Evolutionary conservation across 2,888 invertebrate genomes (phyloP), one percentile per base, ranked within the genome.

Genomic region (Cylloceria caligata): DNA sequence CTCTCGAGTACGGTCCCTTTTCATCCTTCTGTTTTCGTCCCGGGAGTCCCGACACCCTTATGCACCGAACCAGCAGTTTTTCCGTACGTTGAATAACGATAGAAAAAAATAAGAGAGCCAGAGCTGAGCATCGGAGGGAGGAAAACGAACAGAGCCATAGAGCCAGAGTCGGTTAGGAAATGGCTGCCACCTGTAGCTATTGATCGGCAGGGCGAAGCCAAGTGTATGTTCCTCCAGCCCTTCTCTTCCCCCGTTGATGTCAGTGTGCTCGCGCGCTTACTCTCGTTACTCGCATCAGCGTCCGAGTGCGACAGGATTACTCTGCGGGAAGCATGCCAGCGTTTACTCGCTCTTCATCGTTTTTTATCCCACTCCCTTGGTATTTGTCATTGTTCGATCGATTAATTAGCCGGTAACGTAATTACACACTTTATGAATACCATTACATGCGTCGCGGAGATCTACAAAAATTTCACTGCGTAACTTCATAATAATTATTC

Each of bases 161-260:
- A 67, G 77, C 71, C 75, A 86, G 87, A 86, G 88, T 88, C 87
- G 88, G 91, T 89, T 91, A 89, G 91, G 91, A 91, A 92, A 92
- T 92, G 92, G 92, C 91, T 92, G 91, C 92, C 92, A 92, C 92
- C 92, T 92, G 92, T 92, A 92, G 92, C 92, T 92, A 92, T 92
- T 92, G 92, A 92, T 92, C 92, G 91, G 91, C 86, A 89, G 89
- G 88, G 88, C 88, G 88, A 91, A 88, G 87, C 88, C 86, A 85
- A 88, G 87, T 88, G 86, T 88, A 88, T 88, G 88, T 88, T 87
- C 87, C 87, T 85, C 84, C 78, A 75, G 85, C 84, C 83, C 84
- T 79, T 74, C 74, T 49, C 64, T 39, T n/a, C n/a, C 16, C 76
- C 77, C 39, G 49, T 36, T 67, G 52, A 16, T 30, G 64, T 67